These are phyloP conservation scores for Aphelinus certus DNA, from an alignment of 1,140 invertebrate genomes.

Conservation along the genomic window DNA sequence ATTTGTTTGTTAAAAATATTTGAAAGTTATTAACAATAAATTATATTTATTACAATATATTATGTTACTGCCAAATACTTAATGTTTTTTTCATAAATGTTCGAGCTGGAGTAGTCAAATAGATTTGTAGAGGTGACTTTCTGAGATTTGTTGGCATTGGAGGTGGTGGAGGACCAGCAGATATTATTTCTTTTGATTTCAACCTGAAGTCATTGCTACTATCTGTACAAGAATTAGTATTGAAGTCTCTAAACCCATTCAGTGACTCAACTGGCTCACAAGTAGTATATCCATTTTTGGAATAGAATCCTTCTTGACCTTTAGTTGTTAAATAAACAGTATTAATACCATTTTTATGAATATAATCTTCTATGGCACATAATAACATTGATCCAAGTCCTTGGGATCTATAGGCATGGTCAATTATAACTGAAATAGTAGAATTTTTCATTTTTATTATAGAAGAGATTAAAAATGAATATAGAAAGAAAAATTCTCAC, in stretches of 20 bases:
- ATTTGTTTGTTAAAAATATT: slow-evolving; percentile 1
- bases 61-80: neutral
- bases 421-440: slow-evolving; percentile 73
- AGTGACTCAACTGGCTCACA: slow-evolving; percentile 78
- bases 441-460: slow-evolving; percentile 15
- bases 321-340: slow-evolving; percentile 78
- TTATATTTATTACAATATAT: slow-evolving; percentile 18
- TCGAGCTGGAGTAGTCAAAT: slow-evolving; percentile 29
- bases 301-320: slow-evolving; percentile 80
- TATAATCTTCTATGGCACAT: slow-evolving; percentile 75
- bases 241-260: slow-evolving; percentile 55
- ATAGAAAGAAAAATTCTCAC: slow-evolving; percentile 48
- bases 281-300: slow-evolving; percentile 76
- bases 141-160: slow-evolving; percentile 56
- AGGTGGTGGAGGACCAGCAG: slow-evolving; percentile 58
- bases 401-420: slow-evolving; percentile 73
- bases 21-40: slow-evolving; percentile 37
- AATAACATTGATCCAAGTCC: slow-evolving; percentile 78
- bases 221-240: slow-evolving; percentile 41
- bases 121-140: slow-evolving; percentile 32
- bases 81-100: slow-evolving; percentile 49
- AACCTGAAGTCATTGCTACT: slow-evolving; percentile 18
- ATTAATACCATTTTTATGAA: slow-evolving; percentile 69
- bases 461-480: slow-evolving; percentile 5
- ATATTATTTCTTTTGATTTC: slow-evolving; percentile 42